Evolutionary conservation across 2,113 vertebrate species (phyloP), one percentile per base, ranked within the genome.

Genomic region (Gadus chalcogrammus): DNA sequence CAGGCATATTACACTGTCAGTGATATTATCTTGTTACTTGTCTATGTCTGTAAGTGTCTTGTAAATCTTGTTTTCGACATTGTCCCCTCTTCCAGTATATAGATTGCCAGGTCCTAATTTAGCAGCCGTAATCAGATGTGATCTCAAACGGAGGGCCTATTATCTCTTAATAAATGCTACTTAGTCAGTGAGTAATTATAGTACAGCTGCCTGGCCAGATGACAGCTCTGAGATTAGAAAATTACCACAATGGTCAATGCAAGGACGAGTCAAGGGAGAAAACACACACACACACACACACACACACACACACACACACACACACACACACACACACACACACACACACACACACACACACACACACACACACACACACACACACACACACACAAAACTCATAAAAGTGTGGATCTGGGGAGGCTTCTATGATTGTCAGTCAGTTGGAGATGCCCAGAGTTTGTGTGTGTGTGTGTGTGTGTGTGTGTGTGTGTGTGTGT

Each of bases 171-270:
- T 79, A 78, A 72, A 79, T 65, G 61, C 75, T 78, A 69, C 78
- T 78, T 76, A 70, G 55, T n/a, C 15, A n/a, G 53, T 58, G 60
- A 73, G 74, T 82, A 79, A 87, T 82, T 86, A 85, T 56, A 60
- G 62, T 42, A 24, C 65, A 74, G 59, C 55, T 61, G 65, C 76
- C 59, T 71, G 67, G 59, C 62, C 55, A 68, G 74, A 76, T 56
- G 73, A 81, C 68, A 69, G 71, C 67, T 52, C 35, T 68, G 24
- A 71, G 58, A 79, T 82, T 72, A 58, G 15, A 75, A 73, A 67
- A 80, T 79, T 74, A 76, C 27, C 70, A 71, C 73, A 75, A 70
- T 67, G 70, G 70, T 70, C 71, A 59, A 66, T 61, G 62, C 69
- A 77, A 81, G 72, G 78, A 80, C 76, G 28, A 48, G 60, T 67